phyloP scores from a whole-genome alignment of 2,113 vertebrate genomes.

The Tachuris rubrigastra region DNA sequence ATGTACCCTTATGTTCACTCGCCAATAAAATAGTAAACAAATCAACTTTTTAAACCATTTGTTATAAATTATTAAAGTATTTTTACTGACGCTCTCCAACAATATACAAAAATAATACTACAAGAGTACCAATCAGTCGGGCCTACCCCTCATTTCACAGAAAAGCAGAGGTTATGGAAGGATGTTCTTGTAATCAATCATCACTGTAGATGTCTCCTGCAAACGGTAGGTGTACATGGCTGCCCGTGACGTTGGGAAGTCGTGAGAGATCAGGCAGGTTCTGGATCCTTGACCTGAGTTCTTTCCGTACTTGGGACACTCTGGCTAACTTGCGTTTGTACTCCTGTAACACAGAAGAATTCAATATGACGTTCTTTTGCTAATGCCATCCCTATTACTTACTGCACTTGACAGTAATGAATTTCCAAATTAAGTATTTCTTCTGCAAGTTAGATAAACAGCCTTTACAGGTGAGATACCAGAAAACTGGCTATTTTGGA shows the following conservation, averaged over 20 bases:
- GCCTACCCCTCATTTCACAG: constrained; percentile 73
- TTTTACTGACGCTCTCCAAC: constrained; percentile 77
- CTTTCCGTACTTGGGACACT: constrained; percentile 95
- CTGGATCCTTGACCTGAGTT: constrained; percentile 91
- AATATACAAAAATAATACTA: constrained; percentile 90
- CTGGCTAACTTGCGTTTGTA: constrained; percentile 94
- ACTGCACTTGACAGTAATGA: background rate
- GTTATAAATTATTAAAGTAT: constrained; percentile 78
- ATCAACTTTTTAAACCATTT: constrained; percentile 75
- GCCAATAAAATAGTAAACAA: constrained; percentile 80
- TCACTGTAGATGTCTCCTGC: constrained; percentile 88
- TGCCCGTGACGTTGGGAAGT: constrained; percentile 86
- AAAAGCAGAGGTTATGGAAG: constrained; percentile 62
- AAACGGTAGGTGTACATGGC: constrained; percentile 83
- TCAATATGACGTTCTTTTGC: background rate
- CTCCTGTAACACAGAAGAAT: constrained; percentile 82
- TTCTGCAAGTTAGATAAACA: background rate
- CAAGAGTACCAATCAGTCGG: constrained; percentile 77
- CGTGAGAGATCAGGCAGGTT: constrained; percentile 89
- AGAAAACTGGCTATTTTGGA: background rate
- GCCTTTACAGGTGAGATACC: background rate
- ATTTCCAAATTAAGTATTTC: background rate
- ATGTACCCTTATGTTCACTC: constrained; percentile 68
- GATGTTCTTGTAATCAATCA: constrained; percentile 75
- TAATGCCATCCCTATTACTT: background rate